Base-by-base conservation (phyloP, 2,113 vertebrate species). In the Parotia lawesii region DNA sequence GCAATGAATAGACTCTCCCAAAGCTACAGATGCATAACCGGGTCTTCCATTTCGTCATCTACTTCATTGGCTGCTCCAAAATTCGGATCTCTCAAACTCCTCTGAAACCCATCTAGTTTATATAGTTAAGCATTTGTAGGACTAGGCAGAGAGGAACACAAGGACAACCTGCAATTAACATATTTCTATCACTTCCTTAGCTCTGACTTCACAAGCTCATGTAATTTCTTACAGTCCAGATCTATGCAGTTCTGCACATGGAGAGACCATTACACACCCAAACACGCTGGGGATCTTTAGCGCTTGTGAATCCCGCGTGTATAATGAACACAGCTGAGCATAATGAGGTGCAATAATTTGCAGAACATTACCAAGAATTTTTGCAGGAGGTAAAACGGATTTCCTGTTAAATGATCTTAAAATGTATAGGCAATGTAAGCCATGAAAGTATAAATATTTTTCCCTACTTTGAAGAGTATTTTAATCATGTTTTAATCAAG, bases 401-500 rank as follows among this genome's bases (percentile, higher is more conserved):
- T 91, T 92, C 35, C 58, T 80, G 11, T 76, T 91, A 91, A 95
- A 85, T 83, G 16, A 79, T 94, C 74, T 85, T 79, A 93, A 93
- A 96, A 94, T 51, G 38, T 94, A 91, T 38, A 91, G 62, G 42
- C 67, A 87, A 91, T 40, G 35, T 83, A 90, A 84, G 42, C 15
- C 38, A 19, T 69, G 70, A 87, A 95, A 95, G 67, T 79, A 80
- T 76, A 87, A 57, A 54, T 87, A 69, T 94, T 91, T 90, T 90
- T 22, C 50, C 47, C 70, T 70, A 54, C 74, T 93, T 95, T 91
- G 71, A 92, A 79, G 50, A 94, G 66, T 87, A 85, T 91, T 96
- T 95, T 93, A 95, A 95, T 96, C 87, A 93, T 91, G 38, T 85
- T 96, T 96, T 95, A 96, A 96, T 96, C 96, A 95, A 85, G 87